These are phyloP conservation scores for Euglossa dilemma DNA, from an alignment of 1,140 invertebrate genomes.

Conservation along the genomic window DNA sequence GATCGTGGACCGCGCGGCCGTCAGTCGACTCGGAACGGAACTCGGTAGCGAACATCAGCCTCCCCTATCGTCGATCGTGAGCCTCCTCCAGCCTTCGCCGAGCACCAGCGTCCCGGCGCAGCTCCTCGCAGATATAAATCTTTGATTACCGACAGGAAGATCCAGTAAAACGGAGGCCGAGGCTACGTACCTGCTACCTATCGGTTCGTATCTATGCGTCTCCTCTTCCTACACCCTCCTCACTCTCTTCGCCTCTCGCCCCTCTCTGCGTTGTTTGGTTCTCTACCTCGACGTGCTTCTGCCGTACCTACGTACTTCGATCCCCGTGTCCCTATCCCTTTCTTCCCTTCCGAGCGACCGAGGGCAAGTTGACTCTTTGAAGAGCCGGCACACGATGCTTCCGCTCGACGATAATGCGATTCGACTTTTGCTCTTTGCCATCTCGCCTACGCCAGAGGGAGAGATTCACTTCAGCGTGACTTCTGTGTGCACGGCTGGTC, in stretches of 20 bases:
- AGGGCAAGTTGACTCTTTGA: conserved; percentile 47
- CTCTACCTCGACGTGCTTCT: no score
- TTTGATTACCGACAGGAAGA: conserved; percentile 62
- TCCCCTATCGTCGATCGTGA: conserved; percentile 59
- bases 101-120: conserved; percentile 30
- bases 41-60: conserved; percentile 53
- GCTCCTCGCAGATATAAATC: conserved; percentile 62
- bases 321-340: neutral
- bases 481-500: conserved; percentile 44
- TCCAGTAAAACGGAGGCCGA: conserved; percentile 46
- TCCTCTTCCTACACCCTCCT: conserved; percentile 22
- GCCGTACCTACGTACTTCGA: neutral
- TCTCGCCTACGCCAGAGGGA: conserved; percentile 38
- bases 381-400: conserved; percentile 51
- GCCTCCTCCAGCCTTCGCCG: conserved; percentile 21
- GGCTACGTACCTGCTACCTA: conserved; percentile 2
- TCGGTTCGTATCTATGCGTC: conserved; percentile 31
- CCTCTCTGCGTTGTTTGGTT: neutral
- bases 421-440: conserved; percentile 59
- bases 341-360: conserved; percentile 7
- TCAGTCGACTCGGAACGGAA: conserved; percentile 54
- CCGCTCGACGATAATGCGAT: conserved; percentile 60
- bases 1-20: conserved; percentile 29
- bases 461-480: conserved; percentile 49
- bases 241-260: neutral